Evolutionary conservation across 2,888 invertebrate species (phyloP).

Genomic region (Dryomyza anilis): DNA sequence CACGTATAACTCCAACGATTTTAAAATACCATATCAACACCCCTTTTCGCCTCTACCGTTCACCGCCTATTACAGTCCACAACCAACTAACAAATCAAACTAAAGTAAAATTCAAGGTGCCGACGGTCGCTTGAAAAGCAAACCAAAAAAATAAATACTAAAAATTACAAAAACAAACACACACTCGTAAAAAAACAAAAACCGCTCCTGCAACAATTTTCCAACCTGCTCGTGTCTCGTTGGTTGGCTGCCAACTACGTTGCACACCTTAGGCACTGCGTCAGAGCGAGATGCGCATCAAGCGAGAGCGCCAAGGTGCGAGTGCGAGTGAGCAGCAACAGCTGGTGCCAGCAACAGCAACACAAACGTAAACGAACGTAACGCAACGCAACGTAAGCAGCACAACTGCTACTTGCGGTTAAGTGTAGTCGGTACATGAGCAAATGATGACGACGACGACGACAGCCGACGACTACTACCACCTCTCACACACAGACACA

Average conservation of each 20-base stretch:
- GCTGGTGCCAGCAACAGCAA: slow-evolving; percentile 21
- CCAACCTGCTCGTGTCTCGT: slow-evolving; percentile 43
- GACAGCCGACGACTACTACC: slow-evolving; percentile 16
- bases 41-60: not conserved
- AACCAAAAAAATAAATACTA: slow-evolving; percentile 15
- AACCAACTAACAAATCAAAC: slow-evolving; percentile 32
- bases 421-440: slow-evolving; percentile 36
- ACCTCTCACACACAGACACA: slow-evolving; percentile 15
- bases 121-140: slow-evolving; percentile 48
- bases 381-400: slow-evolving; percentile 21
- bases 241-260: slow-evolving; percentile 59
- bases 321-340: not conserved
- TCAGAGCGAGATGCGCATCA: slow-evolving; percentile 33
- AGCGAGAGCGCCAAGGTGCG: not conserved
- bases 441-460: slow-evolving; percentile 32
- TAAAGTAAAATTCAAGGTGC: slow-evolving; percentile 42
- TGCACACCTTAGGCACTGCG: slow-evolving; percentile 53
- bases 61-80: no score
- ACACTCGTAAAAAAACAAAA: slow-evolving; percentile 27
- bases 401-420: slow-evolving; percentile 53
- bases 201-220: not conserved
- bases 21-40: slow-evolving; percentile 5
- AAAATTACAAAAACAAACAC: slow-evolving; percentile 19
- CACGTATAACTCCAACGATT: not conserved
- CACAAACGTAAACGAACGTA: slow-evolving; percentile 35